Conservation (phyloP, 2,888 invertebrate species). For the Tanypteryx hageni region DNA sequence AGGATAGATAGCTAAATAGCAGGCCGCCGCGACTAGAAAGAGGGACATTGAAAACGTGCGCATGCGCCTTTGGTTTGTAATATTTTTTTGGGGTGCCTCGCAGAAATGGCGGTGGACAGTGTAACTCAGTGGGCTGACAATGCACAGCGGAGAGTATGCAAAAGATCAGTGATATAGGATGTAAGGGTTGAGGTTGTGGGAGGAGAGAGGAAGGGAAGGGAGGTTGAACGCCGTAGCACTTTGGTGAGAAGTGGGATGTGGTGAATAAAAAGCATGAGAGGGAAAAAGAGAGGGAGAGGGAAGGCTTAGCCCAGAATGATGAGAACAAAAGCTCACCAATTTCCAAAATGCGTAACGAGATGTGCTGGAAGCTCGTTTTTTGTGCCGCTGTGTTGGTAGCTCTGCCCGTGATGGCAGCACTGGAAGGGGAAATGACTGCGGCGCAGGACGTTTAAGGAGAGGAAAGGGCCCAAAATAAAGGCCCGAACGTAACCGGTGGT, state of each 20-base stretch:
- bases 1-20: too few species aligned
- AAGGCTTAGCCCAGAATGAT: background rate
- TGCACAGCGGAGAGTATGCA: background rate
- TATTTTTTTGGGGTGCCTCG: too few species aligned
- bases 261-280: background rate
- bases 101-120: too few species aligned
- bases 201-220: background rate
- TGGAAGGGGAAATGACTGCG: background rate
- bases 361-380: constrained; percentile 21
- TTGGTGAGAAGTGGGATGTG: background rate
- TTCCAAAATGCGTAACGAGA: constrained; percentile 44
- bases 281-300: background rate
- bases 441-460: background rate
- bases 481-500: background rate
- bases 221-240: too few species aligned
- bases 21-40: too few species aligned
- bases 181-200: background rate
- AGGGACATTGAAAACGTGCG: too few species aligned
- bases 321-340: constrained; percentile 43
- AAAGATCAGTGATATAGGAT: background rate
- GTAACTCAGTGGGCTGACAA: too few species aligned
- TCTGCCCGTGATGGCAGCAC: constrained; percentile 25
- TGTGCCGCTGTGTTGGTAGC: constrained; percentile 28
- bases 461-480: constrained; percentile 36
- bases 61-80: too few species aligned